phyloP scores from a whole-genome alignment of 2,113 vertebrate species.

The Eleginops maclovinus region DNA sequence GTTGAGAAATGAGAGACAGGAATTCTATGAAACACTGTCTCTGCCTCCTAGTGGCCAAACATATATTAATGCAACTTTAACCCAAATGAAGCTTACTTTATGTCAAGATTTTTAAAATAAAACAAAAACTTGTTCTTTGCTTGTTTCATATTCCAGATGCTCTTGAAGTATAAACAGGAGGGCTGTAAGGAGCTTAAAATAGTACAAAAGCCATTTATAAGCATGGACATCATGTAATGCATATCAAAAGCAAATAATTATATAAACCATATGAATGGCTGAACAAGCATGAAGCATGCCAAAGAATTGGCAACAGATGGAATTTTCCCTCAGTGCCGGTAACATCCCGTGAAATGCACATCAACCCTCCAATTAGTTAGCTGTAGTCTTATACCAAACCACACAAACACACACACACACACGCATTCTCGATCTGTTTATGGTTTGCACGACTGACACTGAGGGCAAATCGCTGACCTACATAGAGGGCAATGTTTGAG shows the following conservation, averaged over 20 bases:
- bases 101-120: not conserved
- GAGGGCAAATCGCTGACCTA: slow-evolving; percentile 78
- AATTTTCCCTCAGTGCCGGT: slow-evolving; percentile 55
- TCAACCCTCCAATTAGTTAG: slow-evolving; percentile 67
- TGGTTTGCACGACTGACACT: slow-evolving; percentile 55
- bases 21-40: not conserved
- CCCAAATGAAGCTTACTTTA: not conserved
- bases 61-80: not conserved
- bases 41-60: slow-evolving; percentile 27
- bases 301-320: slow-evolving; percentile 73
- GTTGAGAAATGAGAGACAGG: not conserved
- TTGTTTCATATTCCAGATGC: not conserved
- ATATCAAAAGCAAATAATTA: slow-evolving; percentile 46
- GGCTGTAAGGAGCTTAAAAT: not conserved
- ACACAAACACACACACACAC: not conserved
- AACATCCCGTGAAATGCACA: slow-evolving; percentile 63
- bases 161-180: not conserved
- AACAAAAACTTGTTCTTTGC: not conserved
- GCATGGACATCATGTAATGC: slow-evolving; percentile 48
- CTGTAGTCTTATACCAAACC: slow-evolving; percentile 19
- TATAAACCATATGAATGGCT: slow-evolving; percentile 43
- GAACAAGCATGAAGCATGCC: slow-evolving; percentile 73
- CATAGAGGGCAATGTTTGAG: slow-evolving; percentile 58
- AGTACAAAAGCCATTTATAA: slow-evolving; percentile 32
- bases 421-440: slow-evolving; percentile 51